A percentile compares a stretch with the other conserved stretches of the same genome.
Evolutionary conservation across 2,797 vertebrate species (phyloP).

Genomic region (Sphaeramia orbicularis): DNA sequence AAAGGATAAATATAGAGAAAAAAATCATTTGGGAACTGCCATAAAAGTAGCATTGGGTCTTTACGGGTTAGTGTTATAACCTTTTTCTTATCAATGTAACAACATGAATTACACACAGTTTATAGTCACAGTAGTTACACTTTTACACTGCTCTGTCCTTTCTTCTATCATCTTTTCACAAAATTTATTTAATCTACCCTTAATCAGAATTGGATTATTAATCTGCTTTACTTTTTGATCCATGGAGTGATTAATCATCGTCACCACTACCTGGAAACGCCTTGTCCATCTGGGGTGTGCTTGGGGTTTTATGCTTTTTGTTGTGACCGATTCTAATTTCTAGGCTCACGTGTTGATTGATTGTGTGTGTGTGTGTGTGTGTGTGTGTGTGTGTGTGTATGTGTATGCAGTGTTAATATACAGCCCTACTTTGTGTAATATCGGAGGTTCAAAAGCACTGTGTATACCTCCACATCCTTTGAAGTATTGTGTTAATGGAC

Average conservation of each 20-base stretch:
- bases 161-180: slow-evolving; percentile 14
- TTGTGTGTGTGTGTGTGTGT: neutral
- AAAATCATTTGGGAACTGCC: no score
- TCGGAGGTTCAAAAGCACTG: slow-evolving; percentile 44
- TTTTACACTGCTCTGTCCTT: slow-evolving; percentile 5
- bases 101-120: no score
- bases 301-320: slow-evolving; percentile 9
- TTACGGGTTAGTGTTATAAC: no score
- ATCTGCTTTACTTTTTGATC: slow-evolving; percentile 53
- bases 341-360: slow-evolving; percentile 1
- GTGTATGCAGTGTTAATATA: slow-evolving; percentile 14
- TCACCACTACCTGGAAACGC: slow-evolving; percentile 28
- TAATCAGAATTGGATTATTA: slow-evolving; percentile 54
- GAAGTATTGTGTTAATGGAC: slow-evolving; percentile 55
- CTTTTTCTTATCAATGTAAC: no score
- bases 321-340: slow-evolving; percentile 16
- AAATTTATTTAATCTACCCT: slow-evolving; percentile 53
- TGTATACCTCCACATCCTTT: slow-evolving; percentile 47
- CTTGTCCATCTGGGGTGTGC: slow-evolving; percentile 1
- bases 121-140: neutral
- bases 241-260: slow-evolving; percentile 59
- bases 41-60: no score
- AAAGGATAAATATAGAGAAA: no score
- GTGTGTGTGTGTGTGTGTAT: neutral
- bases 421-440: slow-evolving; percentile 32